A percentile compares a stretch with the other conserved stretches of the same genome.
Conservation (phyloP, 2,888 invertebrate species). For the Acleris cristana region DNA sequence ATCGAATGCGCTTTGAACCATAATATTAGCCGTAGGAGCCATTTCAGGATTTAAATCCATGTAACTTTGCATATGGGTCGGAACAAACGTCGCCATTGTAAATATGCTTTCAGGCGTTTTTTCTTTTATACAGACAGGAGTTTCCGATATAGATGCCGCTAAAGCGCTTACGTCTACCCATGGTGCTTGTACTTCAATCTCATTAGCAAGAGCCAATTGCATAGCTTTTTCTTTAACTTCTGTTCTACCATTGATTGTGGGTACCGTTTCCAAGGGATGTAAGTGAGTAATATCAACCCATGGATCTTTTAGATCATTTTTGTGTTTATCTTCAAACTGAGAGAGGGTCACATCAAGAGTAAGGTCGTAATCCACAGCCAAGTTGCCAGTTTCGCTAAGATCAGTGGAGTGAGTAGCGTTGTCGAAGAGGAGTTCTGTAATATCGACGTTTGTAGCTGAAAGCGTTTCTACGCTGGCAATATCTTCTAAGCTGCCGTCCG, state of each 20-base stretch:
- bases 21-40: slow-evolving; percentile 66
- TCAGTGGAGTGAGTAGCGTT: slow-evolving; percentile 59
- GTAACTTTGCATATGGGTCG: slow-evolving; percentile 87
- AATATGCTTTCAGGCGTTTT: slow-evolving; percentile 81
- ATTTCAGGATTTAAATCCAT: slow-evolving; percentile 70
- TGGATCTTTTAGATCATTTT: slow-evolving; percentile 49
- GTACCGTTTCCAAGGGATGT: slow-evolving; percentile 49
- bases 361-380: slow-evolving; percentile 65
- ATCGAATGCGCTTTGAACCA: slow-evolving; percentile 65
- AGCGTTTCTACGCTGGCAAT: slow-evolving; percentile 58
- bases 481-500: slow-evolving; percentile 70
- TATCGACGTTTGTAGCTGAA: slow-evolving; percentile 61
- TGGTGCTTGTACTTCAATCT: slow-evolving; percentile 89
- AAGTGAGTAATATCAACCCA: slow-evolving; percentile 65
- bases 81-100: slow-evolving; percentile 83
- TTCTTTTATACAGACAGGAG: slow-evolving; percentile 86
- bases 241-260: slow-evolving; percentile 48
- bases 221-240: slow-evolving; percentile 82
- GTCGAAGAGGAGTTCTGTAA: slow-evolving; percentile 73
- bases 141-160: slow-evolving; percentile 85
- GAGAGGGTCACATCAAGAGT: slow-evolving; percentile 60
- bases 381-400: slow-evolving; percentile 52
- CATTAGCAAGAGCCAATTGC: slow-evolving; percentile 89
- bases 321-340: slow-evolving; percentile 60
- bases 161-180: slow-evolving; percentile 90